Evolutionary conservation across 2,888 invertebrate species (phyloP).

Genomic region (Trichopoda pennipes): DNA sequence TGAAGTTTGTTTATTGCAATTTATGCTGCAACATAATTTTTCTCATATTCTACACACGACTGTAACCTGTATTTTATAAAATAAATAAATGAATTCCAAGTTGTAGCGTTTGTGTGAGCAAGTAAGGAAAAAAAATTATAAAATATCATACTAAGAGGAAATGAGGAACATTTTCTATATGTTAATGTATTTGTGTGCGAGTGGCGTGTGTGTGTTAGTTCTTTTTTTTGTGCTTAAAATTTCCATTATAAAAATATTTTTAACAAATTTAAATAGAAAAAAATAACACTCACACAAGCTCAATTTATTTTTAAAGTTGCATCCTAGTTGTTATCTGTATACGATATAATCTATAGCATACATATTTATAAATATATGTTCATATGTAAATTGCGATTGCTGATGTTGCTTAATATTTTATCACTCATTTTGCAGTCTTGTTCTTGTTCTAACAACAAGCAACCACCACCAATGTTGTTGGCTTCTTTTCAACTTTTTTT

Average conservation of each 20-base stretch:
- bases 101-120: not conserved
- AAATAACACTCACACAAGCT: conserved; percentile 9
- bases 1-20: not conserved
- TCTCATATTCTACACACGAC: not conserved
- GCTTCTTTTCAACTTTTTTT: conserved; percentile 16
- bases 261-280: conserved; percentile 19
- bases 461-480: conserved; percentile 30
- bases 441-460: conserved; percentile 30
- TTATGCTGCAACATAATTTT: conserved; percentile 12
- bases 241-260: conserved; percentile 42
- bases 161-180: conserved; percentile 49
- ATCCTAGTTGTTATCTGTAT: conserved; percentile 46
- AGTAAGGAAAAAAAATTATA: not conserved
- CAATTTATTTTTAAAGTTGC: conserved; percentile 43
- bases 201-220: no score
- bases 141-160: conserved; percentile 52
- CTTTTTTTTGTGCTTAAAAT: conserved; percentile 6
- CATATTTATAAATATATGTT: conserved; percentile 6
- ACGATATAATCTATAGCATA: not conserved
- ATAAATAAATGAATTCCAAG: not conserved
- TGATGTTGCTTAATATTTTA: conserved; percentile 46
- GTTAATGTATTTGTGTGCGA: not conserved
- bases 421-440: conserved; percentile 55
- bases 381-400: not conserved
- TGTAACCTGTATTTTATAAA: not conserved